Evolutionary conservation across 2,113 vertebrate genomes (phyloP), one percentile per base, ranked within the genome.

Genomic region (Sphyrna mokarran): DNA sequence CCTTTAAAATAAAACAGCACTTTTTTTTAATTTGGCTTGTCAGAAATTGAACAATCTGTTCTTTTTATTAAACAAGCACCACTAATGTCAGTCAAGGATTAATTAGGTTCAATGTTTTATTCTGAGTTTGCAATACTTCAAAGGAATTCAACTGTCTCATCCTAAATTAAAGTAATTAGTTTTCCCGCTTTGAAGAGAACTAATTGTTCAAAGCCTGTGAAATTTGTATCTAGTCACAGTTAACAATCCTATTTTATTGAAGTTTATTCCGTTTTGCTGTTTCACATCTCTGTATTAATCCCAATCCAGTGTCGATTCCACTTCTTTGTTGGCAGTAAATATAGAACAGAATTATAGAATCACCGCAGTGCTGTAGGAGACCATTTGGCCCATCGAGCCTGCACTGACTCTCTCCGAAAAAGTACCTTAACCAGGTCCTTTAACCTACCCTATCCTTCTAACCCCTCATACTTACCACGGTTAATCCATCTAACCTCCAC

Each of bases 101-200:
- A 91, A 91, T 91, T n/a, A 61, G 54, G 58, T 91, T 61, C 58
- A 91, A 63, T n/a, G 37, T 83, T 40, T 91, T 61, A 18, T n/a
- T 91, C 86, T 89, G 86, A 89, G 86, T 89, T 91, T n/a, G 3
- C 58, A 91, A 29, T 14, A 61, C 54, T 61, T 91, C 58, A n/a
- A 91, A 91, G 58, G 58, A 29, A 61, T 63, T 91, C 86, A 91
- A n/a, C 54, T 63, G 87, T 29, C 26, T 91, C n/a, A 91, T 63
- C 58, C 87, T 63, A 91, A 91, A 61, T 91, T 91, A 91, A 91
- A 13, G 33, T 63, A 91, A 63, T 91, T 63, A 91, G 58, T n/a
- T 91, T 91, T 91, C 87, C 33, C 58, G 63, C 58, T 63, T 61
- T 63, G 87, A n/a, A 91, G 33, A 10, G 29, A 91, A 61, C 54